Base-by-base conservation (phyloP, 2,113 vertebrate genomes). In the Atherinomorus stipes region DNA sequence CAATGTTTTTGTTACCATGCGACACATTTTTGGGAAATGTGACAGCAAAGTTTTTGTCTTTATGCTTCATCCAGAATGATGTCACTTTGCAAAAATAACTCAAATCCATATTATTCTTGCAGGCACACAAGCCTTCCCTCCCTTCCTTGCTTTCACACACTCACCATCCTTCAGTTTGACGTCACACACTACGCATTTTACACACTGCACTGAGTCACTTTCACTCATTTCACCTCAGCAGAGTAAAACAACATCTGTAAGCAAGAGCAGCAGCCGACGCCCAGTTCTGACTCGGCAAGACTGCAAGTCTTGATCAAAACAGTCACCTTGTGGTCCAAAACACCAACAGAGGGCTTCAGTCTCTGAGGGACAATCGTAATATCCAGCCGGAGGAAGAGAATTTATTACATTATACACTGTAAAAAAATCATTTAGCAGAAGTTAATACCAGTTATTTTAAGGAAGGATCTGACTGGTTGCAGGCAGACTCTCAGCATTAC, bases 191-290 rank as follows among this genome's bases (percentile, higher is more conserved):
- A 76, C 51, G 64, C 85, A 84, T 65, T 65, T 73, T 63, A 85
- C 78, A 80, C 75, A 71, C 83, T 56, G 76, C 81, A 86, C 81
- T 86, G 83, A 85, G 80, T 90, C 89, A 85, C 85, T 81, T 84
- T 64, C 66, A 74, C 60, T 87, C 85, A 70, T 69, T 74, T 87
- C 81, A 83, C 59, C 78, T 80, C 74, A 60, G 73, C 73, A 49
- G 59, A 81, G 68, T 59, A 49, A 80, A 81, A 76, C 66, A 76
- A 76, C 81, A 73, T 88, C 76, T 85, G 69, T 47, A 75, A 71
- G 67, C 69, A 11, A n/a, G 56, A 66, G 81, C 69, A 62, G 77
- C 59, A 70, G 81, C 69, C 79, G 31, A 78, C 85, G 73, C 89
- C 85, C 85, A 83, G 75, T 9, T 72, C 74, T 45, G 63, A 81